Percentiles rank a stretch among this genome's conserved stretches.
These are phyloP conservation scores for Netta rufina DNA, from an alignment of 2,797 vertebrate species.

Conservation along the genomic window DNA sequence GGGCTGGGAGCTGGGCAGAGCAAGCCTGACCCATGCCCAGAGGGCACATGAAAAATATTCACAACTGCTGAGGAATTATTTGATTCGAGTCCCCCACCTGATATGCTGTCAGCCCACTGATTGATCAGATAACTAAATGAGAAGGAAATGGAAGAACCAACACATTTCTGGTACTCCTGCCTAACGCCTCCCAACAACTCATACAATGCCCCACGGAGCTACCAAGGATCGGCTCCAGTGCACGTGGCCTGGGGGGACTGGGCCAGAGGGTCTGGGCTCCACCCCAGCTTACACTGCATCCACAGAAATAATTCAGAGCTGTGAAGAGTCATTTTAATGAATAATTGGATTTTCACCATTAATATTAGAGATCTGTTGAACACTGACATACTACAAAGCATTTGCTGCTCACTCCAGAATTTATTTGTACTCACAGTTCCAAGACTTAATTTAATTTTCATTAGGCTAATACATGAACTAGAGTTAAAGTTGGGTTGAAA, in stretches of 20 bases:
- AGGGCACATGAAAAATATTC: neutral
- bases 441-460: neutral
- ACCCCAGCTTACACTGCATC: neutral
- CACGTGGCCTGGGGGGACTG: accelerated
- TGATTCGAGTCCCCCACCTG: neutral
- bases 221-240: neutral
- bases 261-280: neutral
- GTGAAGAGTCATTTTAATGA: neutral
- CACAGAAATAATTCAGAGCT: neutral
- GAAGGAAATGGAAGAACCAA: neutral
- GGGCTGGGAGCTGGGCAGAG: neutral
- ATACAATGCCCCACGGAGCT: neutral
- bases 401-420: neutral
- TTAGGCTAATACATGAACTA: neutral
- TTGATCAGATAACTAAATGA: neutral
- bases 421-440: neutral
- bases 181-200: neutral
- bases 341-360: neutral
- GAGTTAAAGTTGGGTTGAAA: neutral
- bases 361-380: neutral
- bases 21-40: neutral
- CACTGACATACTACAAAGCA: neutral
- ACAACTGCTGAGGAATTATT: neutral
- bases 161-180: neutral
- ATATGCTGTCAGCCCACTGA: neutral